Conservation (phyloP, 2,888 invertebrate species). For the Rhagonycha fulva region DNA sequence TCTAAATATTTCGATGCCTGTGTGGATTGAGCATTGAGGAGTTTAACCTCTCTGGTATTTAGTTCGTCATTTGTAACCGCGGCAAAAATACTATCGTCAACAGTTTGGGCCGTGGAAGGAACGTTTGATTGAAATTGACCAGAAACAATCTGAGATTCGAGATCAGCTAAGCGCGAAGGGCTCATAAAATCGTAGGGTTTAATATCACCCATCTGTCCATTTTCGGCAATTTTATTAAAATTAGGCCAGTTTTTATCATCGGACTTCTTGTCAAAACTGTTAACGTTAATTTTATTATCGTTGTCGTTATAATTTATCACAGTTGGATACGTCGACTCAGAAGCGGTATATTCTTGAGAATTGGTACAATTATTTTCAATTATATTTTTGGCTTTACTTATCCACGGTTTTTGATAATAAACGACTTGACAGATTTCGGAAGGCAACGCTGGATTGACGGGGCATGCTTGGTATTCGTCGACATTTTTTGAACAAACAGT, state of each 20-base stretch:
- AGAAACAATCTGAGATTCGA: constrained; percentile 48
- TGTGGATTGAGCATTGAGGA: not conserved
- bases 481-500: constrained; percentile 54
- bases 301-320: constrained; percentile 41
- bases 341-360: constrained; percentile 57
- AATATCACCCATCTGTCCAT: constrained; percentile 50
- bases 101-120: not conserved
- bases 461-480: constrained; percentile 44
- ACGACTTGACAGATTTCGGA: constrained; percentile 63
- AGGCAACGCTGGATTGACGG: constrained; percentile 36
- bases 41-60: not conserved
- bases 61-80: not conserved
- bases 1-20: not conserved
- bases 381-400: constrained; percentile 64
- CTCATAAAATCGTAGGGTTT: constrained; percentile 13
- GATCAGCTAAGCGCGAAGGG: constrained; percentile 40
- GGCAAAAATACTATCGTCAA: constrained; percentile 5
- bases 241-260: constrained; percentile 31
- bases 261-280: constrained; percentile 27
- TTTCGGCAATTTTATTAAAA: constrained; percentile 47
- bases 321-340: constrained; percentile 26
- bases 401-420: constrained; percentile 70
- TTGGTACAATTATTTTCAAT: constrained; percentile 69
- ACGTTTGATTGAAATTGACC: not conserved
- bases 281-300: constrained; percentile 47